phyloP scores from a whole-genome alignment of 2,888 invertebrate genomes.

The Nebria brevicollis region DNA sequence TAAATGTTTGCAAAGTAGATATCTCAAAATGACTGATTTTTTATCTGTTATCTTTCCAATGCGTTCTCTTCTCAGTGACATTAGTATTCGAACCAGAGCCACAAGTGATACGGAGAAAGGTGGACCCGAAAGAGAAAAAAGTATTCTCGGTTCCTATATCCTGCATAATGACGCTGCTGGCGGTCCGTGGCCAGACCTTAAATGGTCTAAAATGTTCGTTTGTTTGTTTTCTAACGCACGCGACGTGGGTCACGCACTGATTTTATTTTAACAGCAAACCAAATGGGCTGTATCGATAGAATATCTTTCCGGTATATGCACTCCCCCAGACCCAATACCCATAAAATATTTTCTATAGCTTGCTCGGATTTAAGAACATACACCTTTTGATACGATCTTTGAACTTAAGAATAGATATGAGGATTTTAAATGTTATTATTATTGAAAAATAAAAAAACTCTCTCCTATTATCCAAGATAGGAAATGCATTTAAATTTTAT shows the following conservation, averaged over 20 bases:
- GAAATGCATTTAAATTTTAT: too few species aligned
- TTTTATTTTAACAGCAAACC: slow-evolving; percentile 41
- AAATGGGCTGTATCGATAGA: slow-evolving; percentile 4
- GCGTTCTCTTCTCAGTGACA: slow-evolving; percentile 10
- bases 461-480: too few species aligned
- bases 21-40: slow-evolving; percentile 8
- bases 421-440: too few species aligned
- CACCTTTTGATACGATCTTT: too few species aligned
- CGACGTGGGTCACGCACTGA: slow-evolving; percentile 30
- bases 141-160: slow-evolving; percentile 23
- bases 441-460: too few species aligned
- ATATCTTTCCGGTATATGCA: not conserved
- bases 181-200: slow-evolving; percentile 7
- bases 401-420: too few species aligned
- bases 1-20: slow-evolving; percentile 6
- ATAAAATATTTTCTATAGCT: not conserved
- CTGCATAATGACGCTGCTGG: slow-evolving; percentile 36
- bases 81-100: slow-evolving; percentile 35
- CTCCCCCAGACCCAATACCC: not conserved
- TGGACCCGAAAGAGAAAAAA: slow-evolving; percentile 32
- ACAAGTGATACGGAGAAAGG: slow-evolving; percentile 37
- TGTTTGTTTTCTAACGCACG: slow-evolving; percentile 32
- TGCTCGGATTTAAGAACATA: too few species aligned
- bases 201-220: slow-evolving; percentile 8
- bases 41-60: not conserved